A percentile compares a stretch with the other conserved stretches of the same genome.
phyloP scores from a whole-genome alignment of 2,113 vertebrate species.

The Tretioscincus oriximinensis region DNA sequence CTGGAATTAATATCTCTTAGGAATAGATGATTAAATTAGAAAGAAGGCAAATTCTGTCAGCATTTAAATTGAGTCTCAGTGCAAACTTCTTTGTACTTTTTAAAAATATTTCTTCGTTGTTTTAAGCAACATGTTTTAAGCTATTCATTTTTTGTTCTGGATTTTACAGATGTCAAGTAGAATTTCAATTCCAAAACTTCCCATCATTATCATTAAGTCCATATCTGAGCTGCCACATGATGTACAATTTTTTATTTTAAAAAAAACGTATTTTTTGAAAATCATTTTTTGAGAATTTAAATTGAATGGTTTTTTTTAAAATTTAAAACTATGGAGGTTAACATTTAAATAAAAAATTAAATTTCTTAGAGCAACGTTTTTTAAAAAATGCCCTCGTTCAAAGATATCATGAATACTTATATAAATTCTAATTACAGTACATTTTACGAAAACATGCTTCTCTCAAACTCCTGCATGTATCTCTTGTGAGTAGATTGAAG shows the following conservation, averaged over 20 bases:
- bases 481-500: too few relatives aligned
- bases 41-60: conserved; percentile 72
- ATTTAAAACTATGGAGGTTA: too few relatives aligned
- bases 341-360: too few relatives aligned
- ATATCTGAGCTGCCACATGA: background rate
- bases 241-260: background rate
- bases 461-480: too few relatives aligned
- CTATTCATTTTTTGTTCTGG: fast-evolving
- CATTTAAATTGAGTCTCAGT: conserved; percentile 69
- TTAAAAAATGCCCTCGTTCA: too few relatives aligned
- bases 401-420: too few relatives aligned
- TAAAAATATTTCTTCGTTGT: background rate
- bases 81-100: conserved; percentile 26
- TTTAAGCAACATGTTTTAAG: background rate
- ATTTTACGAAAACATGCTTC: too few relatives aligned
- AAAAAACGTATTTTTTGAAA: too few relatives aligned
- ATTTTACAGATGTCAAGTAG: background rate
- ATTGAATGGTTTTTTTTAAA: too few relatives aligned
- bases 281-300: too few relatives aligned
- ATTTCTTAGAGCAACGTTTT: too few relatives aligned
- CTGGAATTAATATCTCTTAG: conserved; percentile 83
- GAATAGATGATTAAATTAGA: conserved; percentile 81
- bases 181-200: background rate
- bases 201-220: background rate
- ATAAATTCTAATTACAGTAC: too few relatives aligned